Evolutionary conservation across 2,888 invertebrate genomes (phyloP), one percentile per base, ranked within the genome.

Genomic region (Amphipoea lucens): DNA sequence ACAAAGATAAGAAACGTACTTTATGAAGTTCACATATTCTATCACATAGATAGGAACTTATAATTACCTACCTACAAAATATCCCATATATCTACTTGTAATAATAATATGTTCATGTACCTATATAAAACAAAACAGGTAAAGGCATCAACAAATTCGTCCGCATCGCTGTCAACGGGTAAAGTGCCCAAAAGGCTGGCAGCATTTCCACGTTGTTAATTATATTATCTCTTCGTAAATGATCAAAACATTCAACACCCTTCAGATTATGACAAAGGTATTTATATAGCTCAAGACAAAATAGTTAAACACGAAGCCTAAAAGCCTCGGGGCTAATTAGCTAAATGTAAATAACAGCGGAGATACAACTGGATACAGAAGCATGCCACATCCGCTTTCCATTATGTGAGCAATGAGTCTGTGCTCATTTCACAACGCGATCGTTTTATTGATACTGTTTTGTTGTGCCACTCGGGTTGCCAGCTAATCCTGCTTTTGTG

Each of bases 371-470:
- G 9, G n/a, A 87, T 40, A 69, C 17, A 74, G 62, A 67, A 77
- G 3, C 51, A 82, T 67, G 42, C 70, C 75, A 74, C 73, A 81
- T 84, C 75, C 73, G 60, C 76, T 73, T 66, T 74, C 60, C 63
- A 84, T 80, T 83, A 77, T 74, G 67, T 63, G 51, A 51, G 54
- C 79, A 63, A 66, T 74, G 82, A 82, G 83, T 77, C 57, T 83
- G 67, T 74, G 81, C 81, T 87, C 79, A 87, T 80, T 87, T 77
- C 77, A 72, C 74, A 65, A 82, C 68, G 71, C 77, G 71, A 86
- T 83, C 78, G 66, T 76, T 85, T 76, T 80, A 82, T 85, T 85
- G 83, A 78, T 78, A 83, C 80, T 76, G 82, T 78, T 78, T 78
- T 77, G 82, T 85, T 78, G 70, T 69, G 67, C 62, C 69, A 62